Percentiles rank a stretch among this genome's conserved stretches.
phyloP scores from a whole-genome alignment of 2,888 invertebrate species.

The Troides helena region DNA sequence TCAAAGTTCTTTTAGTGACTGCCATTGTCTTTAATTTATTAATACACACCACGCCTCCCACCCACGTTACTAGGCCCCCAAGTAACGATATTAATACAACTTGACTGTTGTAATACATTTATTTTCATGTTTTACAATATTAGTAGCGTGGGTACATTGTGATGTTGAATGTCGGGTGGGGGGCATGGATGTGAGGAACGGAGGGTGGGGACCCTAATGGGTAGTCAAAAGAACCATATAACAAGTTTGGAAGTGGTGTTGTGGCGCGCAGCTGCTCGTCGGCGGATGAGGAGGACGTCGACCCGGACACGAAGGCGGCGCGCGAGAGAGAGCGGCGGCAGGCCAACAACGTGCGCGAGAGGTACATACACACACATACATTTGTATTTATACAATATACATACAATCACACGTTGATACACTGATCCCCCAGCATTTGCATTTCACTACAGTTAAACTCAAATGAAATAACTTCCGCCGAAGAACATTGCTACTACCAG shows the following conservation, averaged over 20 bases:
- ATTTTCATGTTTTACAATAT: neutral
- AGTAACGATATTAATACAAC: too few species aligned
- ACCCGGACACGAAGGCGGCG: conserved; percentile 94
- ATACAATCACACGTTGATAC: conserved; percentile 9
- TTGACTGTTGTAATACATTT: too few species aligned
- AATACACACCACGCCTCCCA: too few species aligned
- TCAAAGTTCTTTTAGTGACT: too few species aligned
- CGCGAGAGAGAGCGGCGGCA: conserved; percentile 96
- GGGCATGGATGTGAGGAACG: neutral
- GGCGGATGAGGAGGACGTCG: conserved; percentile 89
- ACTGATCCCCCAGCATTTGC: neutral
- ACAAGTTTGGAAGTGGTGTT: conserved; percentile 27
- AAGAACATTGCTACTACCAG: too few species aligned
- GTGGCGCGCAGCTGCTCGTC: conserved; percentile 84
- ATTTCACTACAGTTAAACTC: conserved; percentile 1
- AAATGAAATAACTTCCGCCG: too few species aligned
- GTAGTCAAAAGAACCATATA: neutral
- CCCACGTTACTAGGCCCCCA: too few species aligned
- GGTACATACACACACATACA: conserved; percentile 75
- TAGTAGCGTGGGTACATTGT: neutral
- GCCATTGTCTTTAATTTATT: too few species aligned
- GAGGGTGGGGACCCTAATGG: conserved; percentile 4
- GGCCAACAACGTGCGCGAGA: conserved; percentile 98
- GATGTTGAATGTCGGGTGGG: neutral
- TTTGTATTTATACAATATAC: neutral